Evolutionary conservation across 2,797 vertebrate genomes (phyloP), one percentile per base, ranked within the genome.

Genomic region (Synanceia verrucosa): DNA sequence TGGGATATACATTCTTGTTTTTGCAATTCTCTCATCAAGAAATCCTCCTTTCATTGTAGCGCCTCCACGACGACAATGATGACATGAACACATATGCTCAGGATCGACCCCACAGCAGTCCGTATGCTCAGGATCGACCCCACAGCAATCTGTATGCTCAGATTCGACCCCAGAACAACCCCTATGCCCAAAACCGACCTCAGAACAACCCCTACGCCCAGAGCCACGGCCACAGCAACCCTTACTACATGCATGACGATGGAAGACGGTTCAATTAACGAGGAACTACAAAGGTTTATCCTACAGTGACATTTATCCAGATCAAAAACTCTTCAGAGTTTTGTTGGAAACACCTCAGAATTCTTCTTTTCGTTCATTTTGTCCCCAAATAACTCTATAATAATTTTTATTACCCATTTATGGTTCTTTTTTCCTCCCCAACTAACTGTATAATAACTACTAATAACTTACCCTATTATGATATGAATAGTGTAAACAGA

Each of bases 171-270:
- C 34, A 68, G 50, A 34, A 2, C 56, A 78, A 65, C 73, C 61
- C 36, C 3, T 84, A 83, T 3, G 23, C 55, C 1, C 65, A 73
- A 37, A 37, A 4, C 12, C 65, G 21, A 44, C 33, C 79, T 11
- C 73, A 70, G 62, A 44, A 0, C 41, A 87, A 73, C 77, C 65
- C 73, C 0, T 85, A 87, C 2, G 12, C 21, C 12, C 65, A 65
- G 70, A 82, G 7, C 24, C 72, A 65, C 52, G 86, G 87, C 62
- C 34, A 72, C 0, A 46, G 16, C 69, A 92, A 91, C 70, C 52
- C 81, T 1, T 53, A 80, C 78, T 91, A 51, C 65, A 18, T 0
- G 11, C 18, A 78, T 0, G 73, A 88, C 4, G 10, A 82, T 7
- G 65, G 64, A 48, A 78, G 34, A 24, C 1, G 14, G 4, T 64